These are phyloP conservation scores for Sebastes fasciatus DNA, from an alignment of 2,113 vertebrate genomes.

Conservation along the genomic window DNA sequence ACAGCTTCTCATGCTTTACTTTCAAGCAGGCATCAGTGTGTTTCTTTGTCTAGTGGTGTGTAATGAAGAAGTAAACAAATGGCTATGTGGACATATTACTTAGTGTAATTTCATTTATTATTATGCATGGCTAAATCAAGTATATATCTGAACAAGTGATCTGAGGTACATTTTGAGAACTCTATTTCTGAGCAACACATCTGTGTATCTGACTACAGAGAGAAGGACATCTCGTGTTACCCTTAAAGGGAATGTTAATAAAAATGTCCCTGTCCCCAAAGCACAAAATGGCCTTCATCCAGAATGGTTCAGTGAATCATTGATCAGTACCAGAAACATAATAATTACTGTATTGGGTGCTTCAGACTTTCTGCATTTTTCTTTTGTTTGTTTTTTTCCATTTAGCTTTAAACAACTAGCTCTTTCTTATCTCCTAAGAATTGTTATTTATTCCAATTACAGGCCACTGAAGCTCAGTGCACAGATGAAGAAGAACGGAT, in stretches of 20 bases:
- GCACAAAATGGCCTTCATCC: conserved; percentile 7
- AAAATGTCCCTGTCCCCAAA: not conserved
- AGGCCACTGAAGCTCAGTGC: conserved; percentile 1
- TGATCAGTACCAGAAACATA: conserved; percentile 19
- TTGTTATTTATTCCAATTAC: conserved; percentile 8
- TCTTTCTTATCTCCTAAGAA: conserved; percentile 1
- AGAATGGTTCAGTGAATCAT: conserved; percentile 13
- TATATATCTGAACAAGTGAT: conserved; percentile 39
- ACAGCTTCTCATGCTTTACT: not conserved
- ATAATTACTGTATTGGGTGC: not conserved
- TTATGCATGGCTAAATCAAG: conserved; percentile 47
- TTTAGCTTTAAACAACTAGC: not conserved
- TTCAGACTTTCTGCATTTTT: not conserved
- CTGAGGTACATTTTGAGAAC: conserved; percentile 61
- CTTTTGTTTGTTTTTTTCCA: not conserved
- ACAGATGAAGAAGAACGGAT: not conserved
- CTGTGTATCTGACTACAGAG: conserved; percentile 8
- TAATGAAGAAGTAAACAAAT: not conserved
- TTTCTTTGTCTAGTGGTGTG: not conserved
- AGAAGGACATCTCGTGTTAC: conserved; percentile 8
- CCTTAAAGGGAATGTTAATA: conserved; percentile 31
- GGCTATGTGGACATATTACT: conserved; percentile 3
- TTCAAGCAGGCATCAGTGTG: not conserved
- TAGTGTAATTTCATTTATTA: conserved; percentile 42
- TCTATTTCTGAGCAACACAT: conserved; percentile 42